Percentiles rank a stretch among this genome's conserved stretches.
These are phyloP conservation scores for Priocnemis perturbator DNA, from an alignment of 2,888 invertebrate species.

Conservation along the genomic window DNA sequence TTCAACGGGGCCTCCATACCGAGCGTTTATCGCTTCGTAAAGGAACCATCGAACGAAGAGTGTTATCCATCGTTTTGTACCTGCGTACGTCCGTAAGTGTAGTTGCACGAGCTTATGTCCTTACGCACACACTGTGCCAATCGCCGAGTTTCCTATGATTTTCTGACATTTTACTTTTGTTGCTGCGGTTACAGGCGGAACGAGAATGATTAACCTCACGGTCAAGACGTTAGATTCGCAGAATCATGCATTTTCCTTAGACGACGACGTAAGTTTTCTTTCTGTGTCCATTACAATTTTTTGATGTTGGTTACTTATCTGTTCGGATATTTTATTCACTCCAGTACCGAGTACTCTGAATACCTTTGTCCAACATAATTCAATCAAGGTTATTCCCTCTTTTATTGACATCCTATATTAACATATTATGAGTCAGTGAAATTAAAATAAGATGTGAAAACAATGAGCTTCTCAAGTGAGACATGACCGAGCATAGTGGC, in stretches of 20 bases:
- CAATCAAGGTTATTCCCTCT: no score
- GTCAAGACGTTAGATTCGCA: slow-evolving; percentile 93
- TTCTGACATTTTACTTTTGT: slow-evolving; percentile 10
- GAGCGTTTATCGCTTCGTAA: not conserved
- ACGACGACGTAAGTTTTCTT: slow-evolving; percentile 86
- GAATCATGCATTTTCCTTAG: slow-evolving; percentile 88
- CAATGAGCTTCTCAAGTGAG: no score
- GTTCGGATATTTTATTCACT: slow-evolving; percentile 6
- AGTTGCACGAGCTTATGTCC: slow-evolving; percentile 20
- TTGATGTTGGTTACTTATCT: slow-evolving; percentile 14
- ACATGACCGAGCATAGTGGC: no score
- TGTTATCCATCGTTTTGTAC: slow-evolving; percentile 38
- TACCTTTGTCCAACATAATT: no score
- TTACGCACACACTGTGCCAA: slow-evolving; percentile 13
- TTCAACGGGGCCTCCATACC: not conserved
- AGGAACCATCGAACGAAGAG: slow-evolving; percentile 17
- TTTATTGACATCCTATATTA: no score
- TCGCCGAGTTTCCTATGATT: slow-evolving; percentile 17
- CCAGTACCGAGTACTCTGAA: no score
- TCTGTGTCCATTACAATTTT: not conserved
- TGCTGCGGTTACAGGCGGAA: not conserved
- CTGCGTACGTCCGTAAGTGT: slow-evolving; percentile 33
- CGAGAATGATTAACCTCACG: slow-evolving; percentile 85
- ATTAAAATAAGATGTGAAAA: no score
- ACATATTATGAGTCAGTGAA: no score